Evolutionary conservation across 2,113 vertebrate species (phyloP), one percentile per base, ranked within the genome.

Genomic region (Piprites chloris): DNA sequence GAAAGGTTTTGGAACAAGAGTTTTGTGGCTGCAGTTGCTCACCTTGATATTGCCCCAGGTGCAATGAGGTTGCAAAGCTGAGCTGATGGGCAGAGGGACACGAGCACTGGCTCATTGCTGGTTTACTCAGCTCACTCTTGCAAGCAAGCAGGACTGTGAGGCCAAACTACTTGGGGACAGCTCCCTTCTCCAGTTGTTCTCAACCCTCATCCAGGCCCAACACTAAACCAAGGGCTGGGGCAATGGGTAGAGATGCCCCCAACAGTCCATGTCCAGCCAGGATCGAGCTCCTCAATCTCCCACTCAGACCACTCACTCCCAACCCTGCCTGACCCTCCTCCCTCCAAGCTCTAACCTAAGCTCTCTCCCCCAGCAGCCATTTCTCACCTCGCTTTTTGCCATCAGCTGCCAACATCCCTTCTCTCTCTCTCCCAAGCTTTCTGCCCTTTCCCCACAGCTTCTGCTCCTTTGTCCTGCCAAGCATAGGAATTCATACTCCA

Each of bases 231-330:
- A 56, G 35, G 30, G 46, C 37, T 73, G 53, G 27, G 14, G 21
- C 6, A 58, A 19, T 6, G 15, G 14, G 44, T 20, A 56, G 5
- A 47, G 35, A 49, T 61, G 7, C 17, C n/a, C 28, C 11, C 44
- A 83, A 46, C 52, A 90, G 55, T 28, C 10, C 28, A 19, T 3
- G 23, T 33, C 42, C 28, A 73, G 8, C 13, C 17, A 66, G 46
- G 21, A 49, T 22, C 0, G 7, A 76, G 39, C 24, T 49, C 20
- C 16, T 20, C 28, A 11, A 6, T 82, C 42, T 81, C 32, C 46
- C 50, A 41, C 9, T 2, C 7, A 32, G 11, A 23, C 18, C 13
- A 0, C 11, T 47, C 2, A 0, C 14, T 28, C 47, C 8, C 59
- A 56, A 32, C 26, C 9, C 37, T 78, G 41, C 28, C 47, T 20